Evolutionary conservation across 2,797 vertebrate species (phyloP), one percentile per base, ranked within the genome.

Genomic region (Coccyzus lansbergi): DNA sequence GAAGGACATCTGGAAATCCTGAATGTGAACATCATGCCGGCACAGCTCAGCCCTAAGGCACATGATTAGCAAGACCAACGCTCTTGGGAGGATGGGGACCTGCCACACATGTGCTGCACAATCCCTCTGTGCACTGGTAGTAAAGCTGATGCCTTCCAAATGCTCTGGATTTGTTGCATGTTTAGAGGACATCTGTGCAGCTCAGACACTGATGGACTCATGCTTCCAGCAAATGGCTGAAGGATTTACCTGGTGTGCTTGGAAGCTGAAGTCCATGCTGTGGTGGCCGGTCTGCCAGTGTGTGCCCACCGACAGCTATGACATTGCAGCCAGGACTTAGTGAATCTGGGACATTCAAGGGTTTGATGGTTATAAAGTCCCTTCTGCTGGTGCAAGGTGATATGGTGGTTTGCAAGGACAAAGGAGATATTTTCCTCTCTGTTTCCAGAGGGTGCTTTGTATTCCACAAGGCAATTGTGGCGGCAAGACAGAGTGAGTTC

Each of bases 1-100:
- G 19, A 6, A 46, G 20, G 59, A 82, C 84, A 82, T 76, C 78
- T 86, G 74, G 78, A 94, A 92, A 84, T 82, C 46, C 91, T 62
- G 86, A 59, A 58, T 1, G 2, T 8, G 22, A 86, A 49, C n/a
- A 48, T n/a, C 1, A 3, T 9, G 58, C 29, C 2, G 0, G 85
- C 79, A 76, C 10, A 84, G 53, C 55, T 86, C 42, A 82, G 65
- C 58, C 78, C 42, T 12, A 44, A 75, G 88, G 78, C 83, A 86
- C 6, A 15, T 28, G 62, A 58, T 84, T 63, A 86, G 89, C 51
- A 38, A 82, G 75, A 22, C 33, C 67, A 55, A 56, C 1, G 48
- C 33, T 85, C 55, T 59, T 6, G 2, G 70, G 59, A 84, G 59
- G 55, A 24, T 28, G 42, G 63, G 49, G 48, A 76, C 69, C 64